A percentile compares a stretch with the other conserved stretches of the same genome.
phyloP scores from a whole-genome alignment of 2,113 vertebrate genomes.

The Maccullochella peelii region DNA sequence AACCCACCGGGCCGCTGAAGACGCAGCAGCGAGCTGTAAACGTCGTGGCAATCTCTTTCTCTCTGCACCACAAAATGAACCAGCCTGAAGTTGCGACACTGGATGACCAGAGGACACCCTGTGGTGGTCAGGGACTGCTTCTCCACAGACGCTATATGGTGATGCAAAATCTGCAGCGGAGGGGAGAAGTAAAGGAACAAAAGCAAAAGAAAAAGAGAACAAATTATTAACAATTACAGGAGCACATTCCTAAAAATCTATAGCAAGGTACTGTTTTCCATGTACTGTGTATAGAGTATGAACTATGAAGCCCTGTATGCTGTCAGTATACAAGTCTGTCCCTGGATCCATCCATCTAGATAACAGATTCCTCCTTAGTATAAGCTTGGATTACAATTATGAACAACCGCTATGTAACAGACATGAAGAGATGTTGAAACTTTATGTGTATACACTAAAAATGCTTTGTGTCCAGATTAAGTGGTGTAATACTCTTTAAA shows the following conservation, averaged over 20 bases:
- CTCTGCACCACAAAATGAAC: slow-evolving; percentile 95
- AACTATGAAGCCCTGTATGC: neutral
- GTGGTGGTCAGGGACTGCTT: slow-evolving; percentile 94
- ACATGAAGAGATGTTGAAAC: no score
- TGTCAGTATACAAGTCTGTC: no score
- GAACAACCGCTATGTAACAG: no score
- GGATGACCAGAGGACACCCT: slow-evolving; percentile 96
- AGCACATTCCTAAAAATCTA: neutral
- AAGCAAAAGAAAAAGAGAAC: neutral
- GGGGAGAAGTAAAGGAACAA: neutral
- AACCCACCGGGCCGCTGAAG: slow-evolving; percentile 91
- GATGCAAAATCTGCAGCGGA: slow-evolving; percentile 92
- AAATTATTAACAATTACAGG: no score
- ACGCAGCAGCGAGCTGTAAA: slow-evolving; percentile 96
- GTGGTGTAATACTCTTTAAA: neutral
- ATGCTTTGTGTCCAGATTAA: neutral
- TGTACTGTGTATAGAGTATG: neutral
- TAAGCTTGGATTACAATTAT: no score
- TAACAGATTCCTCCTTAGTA: no score
- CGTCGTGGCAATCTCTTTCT: slow-evolving; percentile 96
- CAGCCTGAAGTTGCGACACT: slow-evolving; percentile 95
- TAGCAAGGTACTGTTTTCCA: neutral
- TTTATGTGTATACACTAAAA: neutral
- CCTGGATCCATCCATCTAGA: no score
- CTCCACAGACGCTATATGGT: slow-evolving; percentile 95